A percentile compares a stretch with the other conserved stretches of the same genome.
phyloP scores from a whole-genome alignment of 1,140 invertebrate genomes.

The Caenorhabditis latens region DNA sequence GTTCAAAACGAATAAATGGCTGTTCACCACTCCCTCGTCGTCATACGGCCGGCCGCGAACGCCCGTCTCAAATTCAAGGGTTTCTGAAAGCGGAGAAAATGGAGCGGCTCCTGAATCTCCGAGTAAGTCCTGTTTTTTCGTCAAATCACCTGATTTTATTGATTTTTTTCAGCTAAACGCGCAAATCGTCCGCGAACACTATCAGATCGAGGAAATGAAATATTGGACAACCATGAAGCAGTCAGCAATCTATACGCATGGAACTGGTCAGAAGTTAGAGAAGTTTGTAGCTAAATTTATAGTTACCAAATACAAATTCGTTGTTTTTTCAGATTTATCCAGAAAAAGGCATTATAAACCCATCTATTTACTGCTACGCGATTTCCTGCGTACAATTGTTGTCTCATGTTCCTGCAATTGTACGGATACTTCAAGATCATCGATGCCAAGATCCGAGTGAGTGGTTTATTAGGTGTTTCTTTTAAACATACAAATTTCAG shows the following conservation, averaged over 20 bases:
- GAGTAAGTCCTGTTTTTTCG: not conserved
- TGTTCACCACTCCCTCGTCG: constrained; percentile 30
- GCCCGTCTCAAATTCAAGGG: constrained; percentile 22
- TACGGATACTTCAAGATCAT: constrained; percentile 25
- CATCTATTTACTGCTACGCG: constrained; percentile 21
- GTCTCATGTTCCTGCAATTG: constrained; percentile 27
- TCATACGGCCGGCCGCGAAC: constrained; percentile 2
- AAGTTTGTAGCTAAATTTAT: not conserved
- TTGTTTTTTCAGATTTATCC: constrained; percentile 11
- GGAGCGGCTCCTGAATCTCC: not conserved
- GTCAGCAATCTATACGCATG: constrained; percentile 33
- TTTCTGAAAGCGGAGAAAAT: not conserved
- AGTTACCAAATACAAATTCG: not conserved
- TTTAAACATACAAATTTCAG: not conserved
- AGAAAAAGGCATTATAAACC: constrained; percentile 15
- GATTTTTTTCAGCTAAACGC: constrained; percentile 13
- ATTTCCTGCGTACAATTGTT: constrained; percentile 39
- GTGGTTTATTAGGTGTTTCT: not conserved
- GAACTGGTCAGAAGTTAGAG: constrained; percentile 19
- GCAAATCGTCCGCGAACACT: constrained; percentile 32
- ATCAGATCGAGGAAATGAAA: constrained; percentile 21
- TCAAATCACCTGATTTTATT: not conserved
- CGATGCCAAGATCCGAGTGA: not conserved
- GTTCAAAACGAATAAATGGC: constrained; percentile 51
- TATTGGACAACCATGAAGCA: constrained; percentile 34